Evolutionary conservation across 2,888 invertebrate genomes (phyloP).

Genomic region (Nemurella pictetii): DNA sequence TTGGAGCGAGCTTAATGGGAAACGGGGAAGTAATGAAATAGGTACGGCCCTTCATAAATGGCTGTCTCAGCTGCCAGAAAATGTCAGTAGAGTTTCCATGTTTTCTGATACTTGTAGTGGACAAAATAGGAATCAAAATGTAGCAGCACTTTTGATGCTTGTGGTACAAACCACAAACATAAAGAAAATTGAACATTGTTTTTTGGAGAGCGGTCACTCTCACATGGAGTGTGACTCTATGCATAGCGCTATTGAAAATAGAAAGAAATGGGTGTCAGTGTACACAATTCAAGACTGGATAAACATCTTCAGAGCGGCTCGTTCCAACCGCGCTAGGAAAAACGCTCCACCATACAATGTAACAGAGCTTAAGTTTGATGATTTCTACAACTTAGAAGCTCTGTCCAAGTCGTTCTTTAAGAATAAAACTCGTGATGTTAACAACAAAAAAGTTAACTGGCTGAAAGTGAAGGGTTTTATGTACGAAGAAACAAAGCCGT

Average conservation of each 20-base stretch:
- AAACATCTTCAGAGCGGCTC: neutral
- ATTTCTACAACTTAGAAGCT: neutral
- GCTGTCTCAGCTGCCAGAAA: neutral
- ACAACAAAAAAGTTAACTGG: slow-evolving; percentile 39
- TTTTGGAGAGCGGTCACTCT: neutral
- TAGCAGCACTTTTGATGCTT: neutral
- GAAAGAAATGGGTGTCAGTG: neutral
- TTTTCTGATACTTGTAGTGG: neutral
- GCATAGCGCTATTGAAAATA: neutral
- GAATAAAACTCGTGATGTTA: neutral
- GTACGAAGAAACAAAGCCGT: slow-evolving; percentile 37
- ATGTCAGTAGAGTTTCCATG: neutral
- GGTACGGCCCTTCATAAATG: neutral
- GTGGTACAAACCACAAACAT: neutral
- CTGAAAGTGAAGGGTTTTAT: slow-evolving; percentile 40
- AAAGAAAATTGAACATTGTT: slow-evolving; percentile 4
- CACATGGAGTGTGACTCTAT: slow-evolving; percentile 3
- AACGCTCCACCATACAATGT: neutral
- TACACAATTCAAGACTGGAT: slow-evolving; percentile 3
- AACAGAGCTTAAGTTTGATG: neutral
- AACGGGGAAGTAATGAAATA: too few species aligned
- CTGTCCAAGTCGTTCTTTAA: neutral
- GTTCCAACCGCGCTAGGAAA: neutral
- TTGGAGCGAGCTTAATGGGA: too few species aligned
- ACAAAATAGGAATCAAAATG: slow-evolving; percentile 1